Conservation (phyloP, 2,113 vertebrate genomes). For the Rattus rattus region DNA sequence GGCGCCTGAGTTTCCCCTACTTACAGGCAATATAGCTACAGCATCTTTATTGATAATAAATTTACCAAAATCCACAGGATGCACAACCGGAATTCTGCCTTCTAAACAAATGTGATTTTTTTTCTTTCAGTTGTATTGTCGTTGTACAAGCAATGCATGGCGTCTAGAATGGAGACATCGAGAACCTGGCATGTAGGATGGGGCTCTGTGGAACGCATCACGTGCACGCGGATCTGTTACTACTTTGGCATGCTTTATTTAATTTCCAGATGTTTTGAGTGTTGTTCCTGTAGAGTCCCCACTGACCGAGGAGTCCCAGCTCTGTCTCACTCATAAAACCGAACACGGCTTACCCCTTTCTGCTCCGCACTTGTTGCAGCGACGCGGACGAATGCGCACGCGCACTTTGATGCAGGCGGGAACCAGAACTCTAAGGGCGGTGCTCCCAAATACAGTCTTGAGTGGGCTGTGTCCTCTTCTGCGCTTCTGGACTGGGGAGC, state of each 20-base stretch:
- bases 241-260: background rate
- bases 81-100: background rate
- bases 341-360: background rate
- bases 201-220: too few relatives aligned
- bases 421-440: background rate
- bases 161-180: background rate
- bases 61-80: background rate
- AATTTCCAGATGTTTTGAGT: background rate
- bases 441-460: rapidly evolving
- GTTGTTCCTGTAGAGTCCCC: background rate
- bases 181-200: background rate
- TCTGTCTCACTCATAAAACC: background rate
- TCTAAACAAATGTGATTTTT: background rate
- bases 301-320: background rate
- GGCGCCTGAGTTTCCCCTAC: background rate
- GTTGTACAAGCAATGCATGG: background rate
- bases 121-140: background rate
- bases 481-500: background rate
- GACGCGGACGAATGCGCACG: too few relatives aligned
- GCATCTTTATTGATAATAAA: background rate
- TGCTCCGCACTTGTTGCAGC: background rate
- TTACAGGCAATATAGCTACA: background rate
- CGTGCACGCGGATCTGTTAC: background rate
- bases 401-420: background rate
- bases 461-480: background rate